These are phyloP conservation scores for Steinernema hermaphroditum DNA, from an alignment of 2,888 invertebrate species.

Conservation along the genomic window DNA sequence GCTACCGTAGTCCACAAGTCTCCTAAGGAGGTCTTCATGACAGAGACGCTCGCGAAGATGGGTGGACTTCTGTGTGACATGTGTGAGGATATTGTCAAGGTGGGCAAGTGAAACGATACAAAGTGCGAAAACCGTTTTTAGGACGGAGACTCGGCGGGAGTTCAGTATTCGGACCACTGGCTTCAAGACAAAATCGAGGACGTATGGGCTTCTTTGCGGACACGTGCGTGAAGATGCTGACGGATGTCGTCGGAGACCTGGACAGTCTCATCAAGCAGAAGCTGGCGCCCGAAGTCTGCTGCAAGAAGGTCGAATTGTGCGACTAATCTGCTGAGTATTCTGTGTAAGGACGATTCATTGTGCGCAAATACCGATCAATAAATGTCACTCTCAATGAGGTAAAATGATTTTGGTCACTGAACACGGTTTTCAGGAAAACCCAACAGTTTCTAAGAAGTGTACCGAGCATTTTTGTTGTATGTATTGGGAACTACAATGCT, in stretches of 20 bases:
- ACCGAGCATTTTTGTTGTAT: too few relatives aligned
- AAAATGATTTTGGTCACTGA: too few relatives aligned
- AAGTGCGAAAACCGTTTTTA: too few relatives aligned
- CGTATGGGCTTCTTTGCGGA: neutral
- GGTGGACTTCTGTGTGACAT: slow-evolving; percentile 2
- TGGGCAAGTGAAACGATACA: too few relatives aligned
- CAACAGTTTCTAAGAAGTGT: too few relatives aligned
- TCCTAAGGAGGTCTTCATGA: neutral
- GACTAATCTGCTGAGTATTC: neutral
- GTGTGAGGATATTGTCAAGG: neutral
- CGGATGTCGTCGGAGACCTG: neutral
- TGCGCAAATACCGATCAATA: neutral
- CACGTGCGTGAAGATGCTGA: neutral
- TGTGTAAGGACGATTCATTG: neutral
- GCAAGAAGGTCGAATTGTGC: slow-evolving; percentile 1
- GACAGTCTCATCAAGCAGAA: neutral
- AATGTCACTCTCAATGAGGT: neutral
- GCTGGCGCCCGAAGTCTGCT: neutral
- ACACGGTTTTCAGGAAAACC: too few relatives aligned
- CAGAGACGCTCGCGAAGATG: neutral
- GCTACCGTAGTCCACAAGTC: neutral
- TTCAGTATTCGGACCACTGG: neutral
- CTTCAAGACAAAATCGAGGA: neutral
- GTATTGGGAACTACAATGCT: too few relatives aligned
- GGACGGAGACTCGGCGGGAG: neutral